Evolutionary conservation across 2,888 invertebrate genomes (phyloP), one percentile per base, ranked within the genome.

Genomic region (Drosophila barbarae): DNA sequence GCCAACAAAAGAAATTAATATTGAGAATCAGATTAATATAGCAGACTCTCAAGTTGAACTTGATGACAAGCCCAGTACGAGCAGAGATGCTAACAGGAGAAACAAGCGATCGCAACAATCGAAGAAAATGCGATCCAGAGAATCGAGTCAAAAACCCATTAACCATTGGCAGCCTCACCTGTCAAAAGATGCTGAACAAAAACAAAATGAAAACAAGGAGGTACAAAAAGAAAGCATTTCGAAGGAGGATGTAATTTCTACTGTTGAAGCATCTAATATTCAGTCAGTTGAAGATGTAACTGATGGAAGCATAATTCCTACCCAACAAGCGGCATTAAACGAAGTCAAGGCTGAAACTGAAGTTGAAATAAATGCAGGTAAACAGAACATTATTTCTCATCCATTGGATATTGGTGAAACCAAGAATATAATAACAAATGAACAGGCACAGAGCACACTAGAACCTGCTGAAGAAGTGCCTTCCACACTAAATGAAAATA

Each of bases 131-230:
- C 66, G 71, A 59, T 2, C 47, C 0, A 64, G 84, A 0, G 79
- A 78, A n/a, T 73, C 68, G 13, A 85, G 84, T 28, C 84, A 82
- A 42, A 71, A 52, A 26, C 73, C 79, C 7, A 44, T n/a, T 6
- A 77, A 72, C 44, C 59, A 18, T 18, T 18, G 18, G 18, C 18
- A 18, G 18, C 18, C 18, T 18, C 18, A 72, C 44, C 59, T 69
- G 3, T 18, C 70, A 1, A 72, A 34, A 26, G 54, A 52, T 50
- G 8, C 3, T 5, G 61, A 26, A 0, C 23, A 13, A 3, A 53
- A 42, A 3, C 5, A 13, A 6, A 36, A 39, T n/a, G 34, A 32
- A 26, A 42, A 8, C 3, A 49, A 36, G 30, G 28, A 46, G 12
- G 18, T 35, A 28, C n/a, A 4, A 58, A 23, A 9, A 1, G 39